Percentiles rank a stretch among this genome's conserved stretches.
Evolutionary conservation across 2,888 invertebrate species (phyloP).

Genomic region (Harpagoxenus sublaevis): DNA sequence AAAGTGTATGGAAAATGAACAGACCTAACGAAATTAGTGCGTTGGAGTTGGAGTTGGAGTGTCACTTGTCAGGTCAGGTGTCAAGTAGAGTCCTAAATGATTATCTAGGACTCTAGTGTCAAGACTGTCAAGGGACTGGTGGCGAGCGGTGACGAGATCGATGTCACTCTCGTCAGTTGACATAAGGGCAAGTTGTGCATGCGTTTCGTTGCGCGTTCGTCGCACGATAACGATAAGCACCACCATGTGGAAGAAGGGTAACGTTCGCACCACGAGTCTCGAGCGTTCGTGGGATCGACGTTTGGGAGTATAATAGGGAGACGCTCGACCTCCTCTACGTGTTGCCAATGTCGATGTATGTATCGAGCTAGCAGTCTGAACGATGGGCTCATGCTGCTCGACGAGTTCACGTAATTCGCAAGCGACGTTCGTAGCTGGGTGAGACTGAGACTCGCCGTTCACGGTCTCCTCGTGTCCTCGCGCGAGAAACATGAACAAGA

Average conservation of each 20-base stretch:
- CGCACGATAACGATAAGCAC: no score
- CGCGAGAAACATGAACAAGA: slow-evolving; percentile 74
- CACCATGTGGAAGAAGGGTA: neutral
- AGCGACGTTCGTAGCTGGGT: slow-evolving; percentile 55
- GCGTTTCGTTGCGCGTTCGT: neutral
- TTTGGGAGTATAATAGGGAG: neutral
- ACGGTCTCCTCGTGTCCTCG: neutral
- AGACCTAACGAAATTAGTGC: neutral
- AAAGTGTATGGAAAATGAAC: neutral
- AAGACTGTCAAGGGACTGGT: neutral
- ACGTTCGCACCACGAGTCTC: neutral
- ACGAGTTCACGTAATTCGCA: slow-evolving; percentile 65
- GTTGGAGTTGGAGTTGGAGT: no score
- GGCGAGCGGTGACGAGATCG: neutral
- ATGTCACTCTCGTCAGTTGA: slow-evolving; percentile 23
- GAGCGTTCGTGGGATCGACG: neutral
- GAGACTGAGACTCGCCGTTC: slow-evolving; percentile 13
- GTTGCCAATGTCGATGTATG: slow-evolving; percentile 62
- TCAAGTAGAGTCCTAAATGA: no score
- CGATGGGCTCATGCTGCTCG: slow-evolving; percentile 64
- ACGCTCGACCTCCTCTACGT: slow-evolving; percentile 6
- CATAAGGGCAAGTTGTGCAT: neutral
- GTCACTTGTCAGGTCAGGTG: no score
- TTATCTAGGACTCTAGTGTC: no score
- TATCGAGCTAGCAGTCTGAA: slow-evolving; percentile 66